Evolutionary conservation across 2,113 vertebrate species (phyloP).

Genomic region (Cynopterus brachyotis): DNA sequence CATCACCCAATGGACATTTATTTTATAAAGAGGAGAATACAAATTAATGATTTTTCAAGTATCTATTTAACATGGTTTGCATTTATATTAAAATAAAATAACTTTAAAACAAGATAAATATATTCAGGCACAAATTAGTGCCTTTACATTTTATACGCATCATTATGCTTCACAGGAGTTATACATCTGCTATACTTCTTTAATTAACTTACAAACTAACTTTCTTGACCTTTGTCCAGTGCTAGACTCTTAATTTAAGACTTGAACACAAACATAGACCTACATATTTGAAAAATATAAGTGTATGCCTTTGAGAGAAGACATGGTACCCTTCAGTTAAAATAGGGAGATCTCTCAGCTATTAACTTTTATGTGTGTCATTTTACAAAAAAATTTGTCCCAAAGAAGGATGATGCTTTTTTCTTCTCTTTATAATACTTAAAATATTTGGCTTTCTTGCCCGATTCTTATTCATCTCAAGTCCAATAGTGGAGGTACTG

Average conservation of each 20-base stretch:
- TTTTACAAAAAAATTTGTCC: background rate
- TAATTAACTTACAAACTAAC: background rate
- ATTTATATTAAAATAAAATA: background rate
- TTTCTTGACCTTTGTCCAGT: background rate
- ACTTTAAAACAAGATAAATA: background rate
- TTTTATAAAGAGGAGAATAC: background rate
- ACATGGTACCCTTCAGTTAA: background rate
- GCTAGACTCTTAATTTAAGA: background rate
- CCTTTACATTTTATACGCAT: background rate
- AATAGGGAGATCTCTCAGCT: background rate
- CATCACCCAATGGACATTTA: background rate
- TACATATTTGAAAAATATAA: background rate
- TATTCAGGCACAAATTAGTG: background rate
- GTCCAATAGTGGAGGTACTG: background rate
- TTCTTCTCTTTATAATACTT: background rate
- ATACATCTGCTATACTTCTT: background rate
- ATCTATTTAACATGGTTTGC: background rate
- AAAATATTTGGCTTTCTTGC: background rate
- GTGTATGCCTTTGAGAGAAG: background rate
- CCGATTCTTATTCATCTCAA: background rate
- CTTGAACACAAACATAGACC: background rate
- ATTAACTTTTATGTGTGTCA: background rate
- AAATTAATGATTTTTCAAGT: background rate
- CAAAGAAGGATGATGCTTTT: background rate
- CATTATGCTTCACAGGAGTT: background rate